phyloP scores from a whole-genome alignment of 2,888 invertebrate species.

The Yponomeuta malinellus region DNA sequence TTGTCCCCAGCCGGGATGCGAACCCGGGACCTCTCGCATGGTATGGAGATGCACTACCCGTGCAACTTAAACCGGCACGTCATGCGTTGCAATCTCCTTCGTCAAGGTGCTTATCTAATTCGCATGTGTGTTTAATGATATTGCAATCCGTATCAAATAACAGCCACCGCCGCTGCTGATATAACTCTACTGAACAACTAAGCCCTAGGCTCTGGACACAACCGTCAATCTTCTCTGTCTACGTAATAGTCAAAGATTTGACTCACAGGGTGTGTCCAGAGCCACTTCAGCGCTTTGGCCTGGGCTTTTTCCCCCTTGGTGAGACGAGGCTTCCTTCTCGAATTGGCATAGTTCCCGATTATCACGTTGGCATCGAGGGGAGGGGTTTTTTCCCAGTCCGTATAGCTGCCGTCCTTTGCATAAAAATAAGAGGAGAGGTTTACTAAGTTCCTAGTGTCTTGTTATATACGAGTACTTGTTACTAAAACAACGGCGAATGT shows the following conservation, averaged over 20 bases:
- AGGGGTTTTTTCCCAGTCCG: not conserved
- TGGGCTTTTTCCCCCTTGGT: not conserved
- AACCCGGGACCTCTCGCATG: too few species aligned
- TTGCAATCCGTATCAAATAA: too few species aligned
- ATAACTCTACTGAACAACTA: not conserved
- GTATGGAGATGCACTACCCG: too few species aligned
- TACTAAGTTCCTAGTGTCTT: too few species aligned
- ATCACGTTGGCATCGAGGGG: not conserved
- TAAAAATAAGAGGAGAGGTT: not conserved
- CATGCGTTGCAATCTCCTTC: too few species aligned
- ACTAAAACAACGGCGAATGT: too few species aligned
- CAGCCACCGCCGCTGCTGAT: too few species aligned
- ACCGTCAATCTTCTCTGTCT: not conserved
- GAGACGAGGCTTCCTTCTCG: not conserved
- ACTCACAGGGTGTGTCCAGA: constrained; percentile 1
- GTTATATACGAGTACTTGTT: too few species aligned
- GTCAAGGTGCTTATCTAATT: too few species aligned
- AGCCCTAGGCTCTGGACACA: not conserved
- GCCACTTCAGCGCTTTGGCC: not conserved
- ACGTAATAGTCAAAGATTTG: not conserved
- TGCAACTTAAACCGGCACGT: too few species aligned
- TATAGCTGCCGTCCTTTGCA: not conserved
- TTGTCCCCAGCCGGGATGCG: too few species aligned
- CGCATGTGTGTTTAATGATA: too few species aligned
- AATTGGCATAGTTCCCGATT: not conserved